Base-by-base conservation (phyloP, 2,888 invertebrate species). In the Athetis lepigone region DNA sequence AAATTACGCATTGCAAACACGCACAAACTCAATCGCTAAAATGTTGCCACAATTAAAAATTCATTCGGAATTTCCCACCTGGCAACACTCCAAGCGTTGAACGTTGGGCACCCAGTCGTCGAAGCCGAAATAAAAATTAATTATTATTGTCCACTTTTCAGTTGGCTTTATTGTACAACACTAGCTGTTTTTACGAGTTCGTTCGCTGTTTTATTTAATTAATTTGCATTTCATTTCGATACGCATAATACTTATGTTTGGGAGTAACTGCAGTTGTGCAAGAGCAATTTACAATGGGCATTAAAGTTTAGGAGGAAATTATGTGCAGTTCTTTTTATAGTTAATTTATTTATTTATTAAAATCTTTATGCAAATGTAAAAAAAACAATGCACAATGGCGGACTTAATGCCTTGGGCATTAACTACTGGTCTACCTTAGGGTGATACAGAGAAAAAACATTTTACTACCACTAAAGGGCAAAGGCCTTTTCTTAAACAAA, bases 31-130 rank as follows among this genome's bases (percentile, higher is more conserved):
- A 78, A 80, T 82, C 79, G 75, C 66, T 71, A 66, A 75, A 82
- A 82, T 79, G 76, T 81, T 81, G 82, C 78, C 77, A 81, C 82
- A 84, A 79, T 83, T 81, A 84, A 84, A 84, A 81, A 80, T 72
- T 74, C 79, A 68, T 74, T 82, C 66, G 63, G 47, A 70, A 71
- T 74, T 51, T 68, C 68, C 65, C 63, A 66, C 64, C 78, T 84
- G 84, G 84, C 84, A 84, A 74, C 76, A 80, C 74, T 81, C 84
- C 84, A 84, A 83, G 72, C 71, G 75, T 75, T 75, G 72, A 79
- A 70, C 55, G 73, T 69, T 77, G 80, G 75, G 75, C 75, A 75
- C 63, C 66, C 68, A 51, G 75, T 71, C 71, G 70, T 62, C 75
- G 70, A 65, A 67, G 71, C 72, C 58, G 71, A 79, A 82, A 82